A percentile compares a stretch with the other conserved stretches of the same genome.
These are phyloP conservation scores for Paramacrobiotus metropolitanus DNA, from an alignment of 1,140 invertebrate species.

Conservation along the genomic window DNA sequence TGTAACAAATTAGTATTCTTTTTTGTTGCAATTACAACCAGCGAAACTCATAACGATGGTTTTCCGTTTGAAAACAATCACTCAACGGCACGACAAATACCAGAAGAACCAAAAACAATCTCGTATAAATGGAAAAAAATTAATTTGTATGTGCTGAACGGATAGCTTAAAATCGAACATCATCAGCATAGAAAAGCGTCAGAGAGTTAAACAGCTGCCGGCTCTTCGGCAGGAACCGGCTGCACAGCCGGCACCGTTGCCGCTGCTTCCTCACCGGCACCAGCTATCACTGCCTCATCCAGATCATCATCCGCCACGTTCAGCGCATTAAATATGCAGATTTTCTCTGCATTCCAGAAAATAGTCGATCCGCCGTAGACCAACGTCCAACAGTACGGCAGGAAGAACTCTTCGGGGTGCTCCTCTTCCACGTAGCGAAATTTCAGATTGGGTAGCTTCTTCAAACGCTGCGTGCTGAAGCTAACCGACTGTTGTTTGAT, in stretches of 20 bases:
- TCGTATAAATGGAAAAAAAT: not conserved
- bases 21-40: too few relatives aligned
- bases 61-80: too few relatives aligned
- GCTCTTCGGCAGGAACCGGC: too few relatives aligned
- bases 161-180: not conserved
- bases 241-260: not conserved
- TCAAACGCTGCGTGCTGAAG: conserved; percentile 17
- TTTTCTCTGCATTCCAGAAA: conserved; percentile 38
- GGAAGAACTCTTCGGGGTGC: conserved; percentile 93
- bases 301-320: conserved; percentile 9
- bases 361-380: conserved; percentile 52
- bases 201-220: not conserved
- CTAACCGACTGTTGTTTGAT: conserved; percentile 3
- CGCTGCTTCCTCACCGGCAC: not conserved
- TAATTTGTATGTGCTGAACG: not conserved
- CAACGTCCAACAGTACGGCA: conserved; percentile 91
- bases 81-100: too few relatives aligned
- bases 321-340: conserved; percentile 21
- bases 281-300: not conserved
- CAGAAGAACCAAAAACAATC: not conserved
- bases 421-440: conserved; percentile 99
- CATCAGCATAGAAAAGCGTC: not conserved
- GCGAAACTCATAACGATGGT: too few relatives aligned
- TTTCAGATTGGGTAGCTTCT: conserved; percentile 96
- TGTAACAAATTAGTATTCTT: too few relatives aligned